Base-by-base conservation (phyloP, 2,888 invertebrate species). In the Rambutsinella grinnellia region DNA sequence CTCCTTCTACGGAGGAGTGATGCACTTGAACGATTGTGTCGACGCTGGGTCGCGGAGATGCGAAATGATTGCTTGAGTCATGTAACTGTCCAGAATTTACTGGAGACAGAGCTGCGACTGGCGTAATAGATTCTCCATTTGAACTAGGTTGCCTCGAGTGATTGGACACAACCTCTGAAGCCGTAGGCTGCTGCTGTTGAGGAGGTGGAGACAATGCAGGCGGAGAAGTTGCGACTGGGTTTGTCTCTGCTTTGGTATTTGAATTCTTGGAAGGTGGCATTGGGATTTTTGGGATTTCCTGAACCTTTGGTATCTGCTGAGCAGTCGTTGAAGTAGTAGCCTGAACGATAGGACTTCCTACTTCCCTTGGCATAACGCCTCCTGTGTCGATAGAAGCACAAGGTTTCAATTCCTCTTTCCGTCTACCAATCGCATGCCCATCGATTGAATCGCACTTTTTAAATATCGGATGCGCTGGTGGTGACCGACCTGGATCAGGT, bases 391-490 rank as follows among this genome's bases (percentile, higher is more conserved):
- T 46, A 3, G 24, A 1, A 44, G 6, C 3, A 54, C 54, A 1
- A 5, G 54, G n/a, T 23, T 49, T 54, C 3, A 13, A 23, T 2
- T n/a, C n/a, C 6, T 13, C 24, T 56, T 15, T 36, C 5, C 13
- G 5, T 13, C 13, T 36, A 36, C 6, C 6, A 5, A 36, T 8
- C 6, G 36, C 13, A 26, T 56, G 24, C n/a, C 71, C 65, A 74
- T 74, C 67, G 46, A 74, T 61, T 6, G 74, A 74, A 46, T 74
- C 74, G 23, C 74, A 74, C 53, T 74, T 74, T 36, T 75, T 75
- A 57, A 69, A 75, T 10, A 75, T 62, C 21, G 68, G 75, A 36
- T 21, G 58, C 15, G 54, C 13, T 1, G 69, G 26, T 13, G n/a
- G 53, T 1, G 75, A 62, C 1, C 56, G 15, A 0, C 62, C 19